These are phyloP conservation scores for Drosophila atroscutellata DNA, from an alignment of 2,888 invertebrate species.

Conservation along the genomic window DNA sequence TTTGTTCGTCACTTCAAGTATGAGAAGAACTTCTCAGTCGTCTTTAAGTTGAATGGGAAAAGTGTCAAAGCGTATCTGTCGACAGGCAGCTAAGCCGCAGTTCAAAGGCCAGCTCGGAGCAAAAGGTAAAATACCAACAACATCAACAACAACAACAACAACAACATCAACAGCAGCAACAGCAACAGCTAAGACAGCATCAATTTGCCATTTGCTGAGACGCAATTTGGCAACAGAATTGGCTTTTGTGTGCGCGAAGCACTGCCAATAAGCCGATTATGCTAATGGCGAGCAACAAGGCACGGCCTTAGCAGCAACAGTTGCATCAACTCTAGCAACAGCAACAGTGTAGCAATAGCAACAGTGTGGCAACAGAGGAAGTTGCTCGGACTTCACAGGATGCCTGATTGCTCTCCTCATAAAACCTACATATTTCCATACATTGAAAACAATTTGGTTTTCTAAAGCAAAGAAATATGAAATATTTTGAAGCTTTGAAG, in stretches of 20 bases:
- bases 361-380: slow-evolving; percentile 44
- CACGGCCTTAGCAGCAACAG: slow-evolving; percentile 22
- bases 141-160: not conserved
- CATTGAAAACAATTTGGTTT: not conserved
- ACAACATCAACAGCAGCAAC: slow-evolving; percentile 3
- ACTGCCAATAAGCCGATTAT: slow-evolving; percentile 64
- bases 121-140: slow-evolving; percentile 32
- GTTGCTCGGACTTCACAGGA: not conserved
- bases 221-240: slow-evolving; percentile 57
- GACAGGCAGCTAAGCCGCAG: slow-evolving; percentile 25
- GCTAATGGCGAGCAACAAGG: slow-evolving; percentile 54
- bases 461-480: not conserved
- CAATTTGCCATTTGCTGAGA: slow-evolving; percentile 31
- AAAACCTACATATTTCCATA: not conserved
- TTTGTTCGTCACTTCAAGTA: slow-evolving; percentile 31
- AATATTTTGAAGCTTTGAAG: not conserved
- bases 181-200: slow-evolving; percentile 13
- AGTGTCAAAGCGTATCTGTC: slow-evolving; percentile 19
- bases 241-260: slow-evolving; percentile 30
- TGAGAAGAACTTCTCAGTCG: slow-evolving; percentile 6
- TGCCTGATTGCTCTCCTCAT: not conserved
- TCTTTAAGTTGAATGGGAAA: slow-evolving; percentile 10
- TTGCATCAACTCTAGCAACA: slow-evolving; percentile 25
- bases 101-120: slow-evolving; percentile 35
- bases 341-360: slow-evolving; percentile 13